A percentile compares a stretch with the other conserved stretches of the same genome.
These are phyloP conservation scores for Pheucticus melanocephalus DNA, from an alignment of 2,113 vertebrate genomes.

Conservation along the genomic window DNA sequence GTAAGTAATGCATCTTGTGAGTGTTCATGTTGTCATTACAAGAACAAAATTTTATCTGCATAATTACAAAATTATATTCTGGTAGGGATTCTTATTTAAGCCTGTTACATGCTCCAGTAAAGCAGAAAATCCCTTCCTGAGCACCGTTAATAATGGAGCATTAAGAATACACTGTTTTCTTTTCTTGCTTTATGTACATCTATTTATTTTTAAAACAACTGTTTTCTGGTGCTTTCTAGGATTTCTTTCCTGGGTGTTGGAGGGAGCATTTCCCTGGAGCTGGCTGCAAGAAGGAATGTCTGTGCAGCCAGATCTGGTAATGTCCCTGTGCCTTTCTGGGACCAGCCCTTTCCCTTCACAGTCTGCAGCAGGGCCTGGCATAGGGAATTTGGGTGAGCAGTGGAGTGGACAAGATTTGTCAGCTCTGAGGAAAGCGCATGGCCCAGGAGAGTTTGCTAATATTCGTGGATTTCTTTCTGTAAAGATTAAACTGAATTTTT, in stretches of 20 bases:
- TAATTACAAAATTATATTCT: constrained; percentile 31
- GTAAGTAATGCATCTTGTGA: background rate
- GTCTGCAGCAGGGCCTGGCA: background rate
- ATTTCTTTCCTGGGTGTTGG: background rate
- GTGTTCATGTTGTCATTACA: background rate
- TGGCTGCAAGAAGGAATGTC: background rate
- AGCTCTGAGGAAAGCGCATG: background rate
- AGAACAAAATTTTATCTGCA: background rate
- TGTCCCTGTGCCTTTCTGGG: background rate
- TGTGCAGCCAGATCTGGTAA: background rate
- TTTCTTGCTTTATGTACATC: background rate
- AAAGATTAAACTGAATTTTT: background rate
- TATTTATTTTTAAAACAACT: constrained; percentile 33
- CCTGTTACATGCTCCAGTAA: constrained; percentile 51
- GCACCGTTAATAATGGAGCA: constrained; percentile 50
- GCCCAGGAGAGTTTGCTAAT: background rate
- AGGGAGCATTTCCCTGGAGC: background rate
- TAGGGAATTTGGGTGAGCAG: background rate
- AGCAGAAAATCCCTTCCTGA: constrained; percentile 55
- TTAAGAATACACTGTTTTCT: constrained; percentile 39
- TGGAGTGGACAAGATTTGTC: background rate
- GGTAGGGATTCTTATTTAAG: constrained; percentile 34
- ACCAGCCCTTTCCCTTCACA: background rate
- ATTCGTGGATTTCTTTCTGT: background rate
- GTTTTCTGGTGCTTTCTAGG: background rate